These are phyloP conservation scores for Hedya salicella DNA, from an alignment of 2,888 invertebrate species.

Conservation along the genomic window DNA sequence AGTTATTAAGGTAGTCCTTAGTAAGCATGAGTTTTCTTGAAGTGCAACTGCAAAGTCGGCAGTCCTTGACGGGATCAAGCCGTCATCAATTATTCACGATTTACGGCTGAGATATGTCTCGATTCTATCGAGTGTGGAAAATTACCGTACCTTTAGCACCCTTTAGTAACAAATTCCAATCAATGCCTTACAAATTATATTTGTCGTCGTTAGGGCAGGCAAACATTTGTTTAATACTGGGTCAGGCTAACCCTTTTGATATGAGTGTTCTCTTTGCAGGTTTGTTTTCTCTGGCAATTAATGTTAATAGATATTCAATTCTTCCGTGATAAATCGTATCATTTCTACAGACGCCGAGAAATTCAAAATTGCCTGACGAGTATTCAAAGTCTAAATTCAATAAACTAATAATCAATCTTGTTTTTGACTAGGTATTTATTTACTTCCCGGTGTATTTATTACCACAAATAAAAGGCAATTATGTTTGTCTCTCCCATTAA, in stretches of 20 bases:
- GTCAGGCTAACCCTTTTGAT: constrained; percentile 18
- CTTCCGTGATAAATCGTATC: background rate
- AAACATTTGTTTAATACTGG: constrained; percentile 13
- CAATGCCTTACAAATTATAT: constrained; percentile 12
- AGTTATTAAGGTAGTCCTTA: too few relatives aligned
- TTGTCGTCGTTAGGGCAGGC: constrained; percentile 14
- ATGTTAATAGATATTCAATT: background rate
- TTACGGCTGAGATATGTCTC: constrained; percentile 27
- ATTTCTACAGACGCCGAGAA: too few relatives aligned
- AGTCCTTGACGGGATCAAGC: background rate
- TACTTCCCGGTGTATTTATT: too few relatives aligned
- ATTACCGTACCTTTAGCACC: constrained; percentile 17
- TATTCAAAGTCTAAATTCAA: too few relatives aligned
- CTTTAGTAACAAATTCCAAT: constrained; percentile 8
- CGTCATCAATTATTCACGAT: constrained; percentile 36
- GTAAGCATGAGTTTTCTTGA: too few relatives aligned
- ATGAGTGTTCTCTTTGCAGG: background rate
- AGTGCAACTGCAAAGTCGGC: constrained; percentile 5
- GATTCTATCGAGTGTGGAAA: constrained; percentile 20
- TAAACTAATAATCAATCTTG: background rate
- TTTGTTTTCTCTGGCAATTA: constrained; percentile 4
- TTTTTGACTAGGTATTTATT: too few relatives aligned
- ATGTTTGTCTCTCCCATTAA: too few relatives aligned
- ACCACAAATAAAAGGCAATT: too few relatives aligned
- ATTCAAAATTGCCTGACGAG: too few relatives aligned